Base-by-base conservation (phyloP, 2,797 vertebrate genomes). In the Thripadectes ignobilis region DNA sequence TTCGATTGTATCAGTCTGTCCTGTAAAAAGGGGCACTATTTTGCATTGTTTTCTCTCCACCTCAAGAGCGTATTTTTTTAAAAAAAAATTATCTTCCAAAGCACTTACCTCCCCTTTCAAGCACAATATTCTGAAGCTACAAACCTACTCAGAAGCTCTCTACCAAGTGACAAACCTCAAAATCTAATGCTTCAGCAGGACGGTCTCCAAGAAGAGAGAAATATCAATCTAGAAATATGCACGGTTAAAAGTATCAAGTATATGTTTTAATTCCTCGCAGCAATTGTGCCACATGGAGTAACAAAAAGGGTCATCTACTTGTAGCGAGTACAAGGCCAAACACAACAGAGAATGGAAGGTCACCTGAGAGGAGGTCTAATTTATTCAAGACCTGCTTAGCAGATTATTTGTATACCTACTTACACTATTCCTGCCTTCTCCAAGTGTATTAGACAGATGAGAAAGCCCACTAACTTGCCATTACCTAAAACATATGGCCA, bases 61-160 rank as follows among this genome's bases (percentile, higher is more conserved):
- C 24, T 85, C 32, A 86, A 65, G 26, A 52, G 12, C 9, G 0
- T 26, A 14, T n/a, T 80, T n/a, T n/a, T 80, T n/a, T 52, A 8
- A 6, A 29, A 18, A 51, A 51, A 52, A 68, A 68, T 4, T 16
- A 18, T 22, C 38, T 55, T 67, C 24, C 75, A 87, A 63, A 75
- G 43, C 43, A 92, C 58, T 91, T 89, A 75, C 76, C 91, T 92
- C 58, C 17, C 52, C 24, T 68, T 72, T 68, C 66, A 77, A 81
- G 54, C 18, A 86, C n/a, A 55, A 12, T 24, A 57, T 12, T 62
- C 58, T 63, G 46, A 71, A 58, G 52, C 61, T 61, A 81, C 24
- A 43, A 9, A 77, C 17, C 32, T 43, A 89, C 11, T 20, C 72
- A 83, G 61, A 38, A 65, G 41, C 43, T 63, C 43, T 78, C 80